These are phyloP conservation scores for Lepus europaeus DNA, from an alignment of 2,113 vertebrate genomes.

Conservation along the genomic window DNA sequence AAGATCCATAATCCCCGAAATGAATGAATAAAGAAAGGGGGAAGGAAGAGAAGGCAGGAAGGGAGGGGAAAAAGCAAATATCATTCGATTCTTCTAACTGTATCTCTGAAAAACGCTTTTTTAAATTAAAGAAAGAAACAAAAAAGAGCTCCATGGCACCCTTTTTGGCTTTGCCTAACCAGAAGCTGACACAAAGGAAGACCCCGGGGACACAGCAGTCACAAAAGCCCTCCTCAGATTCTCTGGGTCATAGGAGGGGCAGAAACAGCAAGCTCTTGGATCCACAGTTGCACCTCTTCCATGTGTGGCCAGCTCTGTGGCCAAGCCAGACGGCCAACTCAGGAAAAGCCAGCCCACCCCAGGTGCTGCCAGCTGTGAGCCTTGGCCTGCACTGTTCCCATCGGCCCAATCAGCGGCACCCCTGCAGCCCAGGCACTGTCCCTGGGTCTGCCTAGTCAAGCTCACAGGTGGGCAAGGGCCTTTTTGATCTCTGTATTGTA, in stretches of 20 bases:
- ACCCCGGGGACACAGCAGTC: not conserved
- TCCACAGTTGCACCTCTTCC: not conserved
- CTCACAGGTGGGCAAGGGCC: not conserved
- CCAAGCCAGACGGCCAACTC: accelerated
- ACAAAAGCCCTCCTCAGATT: not conserved
- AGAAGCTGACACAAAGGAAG: not conserved
- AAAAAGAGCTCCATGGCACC: not conserved
- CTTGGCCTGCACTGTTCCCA: not conserved
- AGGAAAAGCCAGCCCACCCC: not conserved
- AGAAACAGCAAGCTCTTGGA: not conserved
- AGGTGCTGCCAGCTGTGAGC: not conserved
- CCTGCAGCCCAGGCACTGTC: accelerated
- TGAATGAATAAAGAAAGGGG: too few relatives aligned
- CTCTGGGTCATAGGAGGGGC: not conserved
- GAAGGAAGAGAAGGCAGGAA: too few relatives aligned
- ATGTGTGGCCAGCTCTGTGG: not conserved
- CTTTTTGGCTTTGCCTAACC: not conserved
- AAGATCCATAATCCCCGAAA: too few relatives aligned
- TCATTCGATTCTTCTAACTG: too few relatives aligned
- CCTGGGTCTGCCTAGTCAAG: not conserved
- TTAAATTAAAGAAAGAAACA: too few relatives aligned
- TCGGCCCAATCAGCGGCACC: not conserved
- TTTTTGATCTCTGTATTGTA: not conserved
- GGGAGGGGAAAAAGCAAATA: too few relatives aligned
- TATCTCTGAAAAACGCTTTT: too few relatives aligned